A percentile compares a stretch with the other conserved stretches of the same genome.
Evolutionary conservation across 2,797 vertebrate genomes (phyloP).

Genomic region (Alfaro cultratus): DNA sequence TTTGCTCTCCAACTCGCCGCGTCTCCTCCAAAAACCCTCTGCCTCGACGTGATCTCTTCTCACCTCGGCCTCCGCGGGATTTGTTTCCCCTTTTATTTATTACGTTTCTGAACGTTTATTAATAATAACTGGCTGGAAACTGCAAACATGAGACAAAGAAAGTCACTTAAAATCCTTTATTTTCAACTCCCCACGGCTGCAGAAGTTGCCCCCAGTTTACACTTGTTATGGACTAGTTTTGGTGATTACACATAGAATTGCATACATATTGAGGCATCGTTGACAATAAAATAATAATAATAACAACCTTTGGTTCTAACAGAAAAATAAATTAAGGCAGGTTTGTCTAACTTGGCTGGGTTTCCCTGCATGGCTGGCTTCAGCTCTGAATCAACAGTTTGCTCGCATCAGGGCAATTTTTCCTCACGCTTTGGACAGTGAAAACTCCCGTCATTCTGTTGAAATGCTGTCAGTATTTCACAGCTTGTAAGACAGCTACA

Average conservation of each 20-base stretch:
- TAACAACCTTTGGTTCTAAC: conserved; percentile 53
- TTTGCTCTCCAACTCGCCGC: conserved; percentile 56
- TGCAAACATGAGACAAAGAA: conserved; percentile 9
- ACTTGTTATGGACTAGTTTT: conserved; percentile 38
- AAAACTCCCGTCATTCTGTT: conserved; percentile 63
- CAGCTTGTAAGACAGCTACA: conserved; percentile 61
- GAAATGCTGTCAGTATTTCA: conserved; percentile 62
- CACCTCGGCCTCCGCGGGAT: conserved; percentile 48
- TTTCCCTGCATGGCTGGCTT: conserved; percentile 49
- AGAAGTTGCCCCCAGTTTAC: conserved; percentile 24
- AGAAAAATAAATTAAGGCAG: conserved; percentile 62
- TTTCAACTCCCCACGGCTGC: conserved; percentile 30
- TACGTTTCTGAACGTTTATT: conserved; percentile 19
- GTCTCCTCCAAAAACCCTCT: conserved; percentile 37
- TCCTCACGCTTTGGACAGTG: conserved; percentile 66
- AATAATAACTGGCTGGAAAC: neutral
- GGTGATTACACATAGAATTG: conserved; percentile 55
- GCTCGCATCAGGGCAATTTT: conserved; percentile 64
- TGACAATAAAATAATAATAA: too few species aligned
- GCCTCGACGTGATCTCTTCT: conserved; percentile 56
- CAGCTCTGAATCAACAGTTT: conserved; percentile 71
- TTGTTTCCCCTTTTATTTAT: conserved; percentile 11
- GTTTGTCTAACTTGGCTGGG: conserved; percentile 50
- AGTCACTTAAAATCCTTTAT: conserved; percentile 3
- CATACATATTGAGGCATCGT: conserved; percentile 37